Conservation (phyloP, 1,140 invertebrate species). For the Physella acuta region DNA sequence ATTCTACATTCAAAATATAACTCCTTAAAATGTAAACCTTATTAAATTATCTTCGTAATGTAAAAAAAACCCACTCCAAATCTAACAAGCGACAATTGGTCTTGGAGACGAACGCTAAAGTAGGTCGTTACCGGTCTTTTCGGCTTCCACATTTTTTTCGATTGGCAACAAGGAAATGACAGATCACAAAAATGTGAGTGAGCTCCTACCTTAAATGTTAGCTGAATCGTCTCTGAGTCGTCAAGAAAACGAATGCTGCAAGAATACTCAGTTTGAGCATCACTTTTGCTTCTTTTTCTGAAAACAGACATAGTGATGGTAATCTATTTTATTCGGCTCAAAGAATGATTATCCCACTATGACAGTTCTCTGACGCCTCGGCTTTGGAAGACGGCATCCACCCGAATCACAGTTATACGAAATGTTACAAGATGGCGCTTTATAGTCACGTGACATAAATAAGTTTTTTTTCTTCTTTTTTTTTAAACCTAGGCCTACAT, state of each 20-base stretch:
- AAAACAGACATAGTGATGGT: conserved; percentile 43
- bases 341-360: neutral
- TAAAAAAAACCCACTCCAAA: too few relatives aligned
- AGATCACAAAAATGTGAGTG: too few relatives aligned
- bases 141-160: too few relatives aligned
- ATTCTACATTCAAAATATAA: too few relatives aligned
- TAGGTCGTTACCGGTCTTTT: too few relatives aligned
- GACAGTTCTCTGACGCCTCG: conserved; percentile 9
- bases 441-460: conserved; percentile 31
- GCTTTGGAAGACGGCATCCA: conserved; percentile 21
- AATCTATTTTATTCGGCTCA: neutral
- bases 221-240: conserved; percentile 90
- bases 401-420: conserved; percentile 13
- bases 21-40: too few relatives aligned
- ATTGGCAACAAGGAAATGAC: too few relatives aligned
- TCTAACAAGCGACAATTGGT: too few relatives aligned
- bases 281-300: conserved; percentile 52
- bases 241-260: conserved; percentile 90
- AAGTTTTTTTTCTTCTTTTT: too few relatives aligned
- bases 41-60: too few relatives aligned
- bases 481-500: too few relatives aligned
- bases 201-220: conserved; percentile 84
- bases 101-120: too few relatives aligned
- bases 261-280: conserved; percentile 69
- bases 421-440: conserved; percentile 32